Base-by-base conservation (phyloP, 2,113 vertebrate genomes). In the Tetraodon nigroviridis region DNA sequence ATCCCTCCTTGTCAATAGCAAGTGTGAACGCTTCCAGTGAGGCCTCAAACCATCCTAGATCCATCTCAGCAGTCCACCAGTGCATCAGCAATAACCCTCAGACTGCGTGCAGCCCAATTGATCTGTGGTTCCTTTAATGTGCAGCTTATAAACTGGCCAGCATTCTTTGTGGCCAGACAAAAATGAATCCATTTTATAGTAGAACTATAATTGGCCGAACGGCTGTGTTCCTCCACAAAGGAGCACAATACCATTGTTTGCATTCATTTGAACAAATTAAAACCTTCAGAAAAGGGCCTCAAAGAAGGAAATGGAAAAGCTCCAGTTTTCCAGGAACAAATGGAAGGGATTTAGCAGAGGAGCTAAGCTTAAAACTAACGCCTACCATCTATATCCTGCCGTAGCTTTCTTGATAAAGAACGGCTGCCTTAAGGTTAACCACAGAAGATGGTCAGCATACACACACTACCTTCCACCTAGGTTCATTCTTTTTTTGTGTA, bases 101-200 rank as follows among this genome's bases (percentile, higher is more conserved):
- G 68, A 76, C 73, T 22, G 61, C 70, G 81, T 59, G 20, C 73
- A 76, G 76, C 59, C 46, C 56, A 73, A 86, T 89, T 83, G 85
- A 87, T 82, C 79, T 86, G 87, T 72, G 85, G 84, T 81, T 56
- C 61, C 81, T 78, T 82, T 79, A 85, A 83, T 73, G 80, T 84
- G 81, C 3, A 48, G 76, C 75, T 83, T 78, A 75, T 71, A 61
- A 83, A 72, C 69, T 75, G 22, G 18, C 51, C 54, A 50, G 73
- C 64, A 76, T 84, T 73, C 73, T 84, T 85, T 86, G 81, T 84
- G 80, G 81, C 52, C 60, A 80, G 79, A 75, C 76, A 80, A 76
- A 79, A 70, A 79, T 67, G 62, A 88, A 81, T 76, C 75, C 77
- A 74, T 73, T 86, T 82, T 72, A 82, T 68, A 76, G 72, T 61